Conservation (phyloP, 1,140 invertebrate species). For the Xylocopa sonorina region DNA sequence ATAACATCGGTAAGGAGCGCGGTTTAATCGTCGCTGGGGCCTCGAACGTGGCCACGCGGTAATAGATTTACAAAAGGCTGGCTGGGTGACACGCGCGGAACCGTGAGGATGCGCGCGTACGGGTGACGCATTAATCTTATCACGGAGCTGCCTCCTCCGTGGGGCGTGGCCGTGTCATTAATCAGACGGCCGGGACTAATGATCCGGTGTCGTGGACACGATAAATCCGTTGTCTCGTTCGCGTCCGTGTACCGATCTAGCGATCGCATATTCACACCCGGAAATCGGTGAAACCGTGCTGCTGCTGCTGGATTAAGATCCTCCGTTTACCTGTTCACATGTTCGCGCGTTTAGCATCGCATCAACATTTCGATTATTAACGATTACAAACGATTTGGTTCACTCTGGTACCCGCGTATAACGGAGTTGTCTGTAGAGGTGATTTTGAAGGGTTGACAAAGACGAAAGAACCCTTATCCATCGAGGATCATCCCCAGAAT, state of each 20-base stretch:
- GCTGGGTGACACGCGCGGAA: conserved; percentile 27
- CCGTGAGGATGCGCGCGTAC: conserved; percentile 16
- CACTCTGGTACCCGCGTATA: too few relatives aligned
- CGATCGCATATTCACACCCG: conserved; percentile 52
- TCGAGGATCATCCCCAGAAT: too few relatives aligned
- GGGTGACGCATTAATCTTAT: conserved; percentile 58
- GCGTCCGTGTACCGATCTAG: conserved; percentile 41
- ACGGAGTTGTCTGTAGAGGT: too few relatives aligned
- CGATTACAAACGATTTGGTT: too few relatives aligned
- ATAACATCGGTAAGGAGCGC: conserved; percentile 28
- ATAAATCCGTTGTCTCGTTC: conserved; percentile 59
- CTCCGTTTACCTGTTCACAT: too few relatives aligned
- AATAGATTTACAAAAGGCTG: conserved; percentile 34
- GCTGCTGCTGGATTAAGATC: too few relatives aligned
- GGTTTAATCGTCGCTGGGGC: conserved; percentile 18
- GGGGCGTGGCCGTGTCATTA: conserved; percentile 52
- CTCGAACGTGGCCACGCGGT: conserved; percentile 4
- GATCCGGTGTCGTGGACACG: conserved; percentile 46
- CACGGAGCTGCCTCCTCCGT: conserved; percentile 16
- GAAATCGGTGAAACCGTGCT: conserved; percentile 49
- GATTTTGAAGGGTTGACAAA: too few relatives aligned
- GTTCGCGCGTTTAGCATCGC: too few relatives aligned
- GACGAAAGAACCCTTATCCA: too few relatives aligned
- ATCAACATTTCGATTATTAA: too few relatives aligned
- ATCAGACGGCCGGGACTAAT: conserved; percentile 51